Base-by-base conservation (phyloP, 2,888 invertebrate genomes). In the Melanotus villosus region DNA sequence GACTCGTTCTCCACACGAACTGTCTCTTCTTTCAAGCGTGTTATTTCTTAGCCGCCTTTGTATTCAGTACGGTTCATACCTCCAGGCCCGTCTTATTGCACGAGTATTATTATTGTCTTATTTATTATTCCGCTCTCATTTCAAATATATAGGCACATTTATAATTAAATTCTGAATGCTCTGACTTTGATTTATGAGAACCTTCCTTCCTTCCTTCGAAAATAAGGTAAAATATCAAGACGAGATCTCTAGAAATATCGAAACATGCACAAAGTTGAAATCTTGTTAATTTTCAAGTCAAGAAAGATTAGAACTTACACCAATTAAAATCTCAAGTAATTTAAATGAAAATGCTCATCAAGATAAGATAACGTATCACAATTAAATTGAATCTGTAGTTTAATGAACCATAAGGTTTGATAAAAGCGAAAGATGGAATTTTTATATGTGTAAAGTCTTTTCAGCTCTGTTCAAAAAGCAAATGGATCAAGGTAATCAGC, bases 11-110 rank as follows among this genome's bases (percentile, higher is more conserved):
- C 74, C 73, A 75, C 75, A 73, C 74, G 75, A 75, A 73, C 71
- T 73, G 73, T 72, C 70, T 68, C 68, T 68, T 69, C 71, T 71
- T 74, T 75, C 72, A 64, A 71, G 73, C 75, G 71, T 73, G 72
- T 74, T 75, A 75, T 75, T 74, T 67, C 68, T 65, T 65, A 68
- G 68, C 56, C 59, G 62, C 63, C 65, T 75, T 74, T 74, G 73
- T 75, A 75, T 75, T 75, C 75, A 66, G 70, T 47, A 68, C 73
- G 70, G 73, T 75, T 74, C 66, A 75, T 74, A 71, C 71, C 74
- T 72, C 68, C 19, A 68, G 73, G 74, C 71, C 63, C 63, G 65
- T 63, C 71, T 72, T 75, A 68, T 70, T 71, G 72, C 63, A 50
- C 18, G 62, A 62, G 67, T 71, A 73, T 73, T 74, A 74, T 73